Evolutionary conservation across 2,888 invertebrate genomes (phyloP), one percentile per base, ranked within the genome.

Genomic region (Spatulosminthurus flaviceps): DNA sequence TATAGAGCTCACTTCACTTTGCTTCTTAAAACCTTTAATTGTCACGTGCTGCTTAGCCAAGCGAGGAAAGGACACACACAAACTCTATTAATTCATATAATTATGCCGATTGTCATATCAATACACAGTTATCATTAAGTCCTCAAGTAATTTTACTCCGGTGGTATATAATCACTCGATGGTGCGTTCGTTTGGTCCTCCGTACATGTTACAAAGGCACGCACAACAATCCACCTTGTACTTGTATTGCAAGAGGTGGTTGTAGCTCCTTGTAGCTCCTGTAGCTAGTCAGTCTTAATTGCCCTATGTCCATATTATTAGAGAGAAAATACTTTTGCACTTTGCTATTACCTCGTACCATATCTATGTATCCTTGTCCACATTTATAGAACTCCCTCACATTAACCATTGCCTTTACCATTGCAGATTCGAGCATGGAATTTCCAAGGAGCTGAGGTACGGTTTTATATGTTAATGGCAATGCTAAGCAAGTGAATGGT

Each of bases 81-180:
- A 24, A 61, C 34, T 1, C 22, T 76, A 28, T 76, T 66, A 69
- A 66, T 75, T 76, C 67, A 76, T 76, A 67, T 76, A 69, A 76
- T 76, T 67, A 76, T 66, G 22, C 43, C 76, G 26, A 42, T 67
- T 76, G 42, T 76, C 43, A 69, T 76, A 76, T 76, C 76, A 41
- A 67, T 67, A 67, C 71, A 71, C 76, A 76, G 42, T 73, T 73
- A 41, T 70, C 70, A 70, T 70, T 29, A 29, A 70, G 70, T 21
- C 42, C 22, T 29, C 1, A 28, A 16, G 70, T 70, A 70, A 70
- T 70, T 70, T 34, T 51, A 51, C 70, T 34, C 70, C 29, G 24
- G 28, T 70, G 64, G 64, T 26, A 26, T 67, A 67, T 67, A 67
- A 67, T 67, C 67, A 67, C 67, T 13, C 7, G 7, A 24, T 67